A percentile compares a stretch with the other conserved stretches of the same genome.
Evolutionary conservation across 2,888 invertebrate genomes (phyloP).

Genomic region (Lithosia quadra): DNA sequence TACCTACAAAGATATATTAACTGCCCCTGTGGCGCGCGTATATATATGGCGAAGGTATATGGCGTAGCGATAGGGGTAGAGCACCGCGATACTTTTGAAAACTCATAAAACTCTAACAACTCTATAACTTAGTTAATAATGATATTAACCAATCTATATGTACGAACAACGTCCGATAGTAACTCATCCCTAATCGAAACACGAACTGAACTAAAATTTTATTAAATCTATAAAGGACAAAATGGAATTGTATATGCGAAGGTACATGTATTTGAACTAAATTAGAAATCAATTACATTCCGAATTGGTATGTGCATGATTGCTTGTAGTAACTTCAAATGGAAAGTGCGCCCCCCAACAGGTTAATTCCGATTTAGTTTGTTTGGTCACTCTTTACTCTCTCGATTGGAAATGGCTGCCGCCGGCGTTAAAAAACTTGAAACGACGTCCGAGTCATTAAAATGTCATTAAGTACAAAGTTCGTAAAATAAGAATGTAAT

Average conservation of each 20-base stretch:
- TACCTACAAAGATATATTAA: too few species aligned
- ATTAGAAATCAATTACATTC: constrained; percentile 50
- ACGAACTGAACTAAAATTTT: not conserved
- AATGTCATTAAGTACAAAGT: constrained; percentile 60
- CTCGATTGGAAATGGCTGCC: constrained; percentile 46
- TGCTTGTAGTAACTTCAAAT: constrained; percentile 31
- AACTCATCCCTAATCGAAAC: not conserved
- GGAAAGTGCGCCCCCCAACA: constrained; percentile 31
- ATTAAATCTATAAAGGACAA: constrained; percentile 3
- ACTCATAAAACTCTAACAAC: too few species aligned
- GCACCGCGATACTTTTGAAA: too few species aligned
- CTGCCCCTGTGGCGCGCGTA: too few species aligned
- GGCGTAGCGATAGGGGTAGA: too few species aligned
- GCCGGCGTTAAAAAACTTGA: constrained; percentile 50
- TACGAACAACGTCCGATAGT: not conserved
- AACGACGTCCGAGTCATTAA: constrained; percentile 58
- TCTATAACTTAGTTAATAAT: too few species aligned
- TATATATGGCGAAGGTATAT: too few species aligned
- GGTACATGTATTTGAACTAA: constrained; percentile 24
- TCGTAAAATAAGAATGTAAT: constrained; percentile 51
- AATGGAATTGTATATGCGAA: not conserved
- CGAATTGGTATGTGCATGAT: constrained; percentile 33
- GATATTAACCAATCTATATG: not conserved
- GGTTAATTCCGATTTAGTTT: constrained; percentile 52
- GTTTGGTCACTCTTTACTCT: constrained; percentile 41